A percentile compares a stretch with the other conserved stretches of the same genome.
phyloP scores from a whole-genome alignment of 2,797 vertebrate genomes.

The Acrossocheilus wenchowensis region DNA sequence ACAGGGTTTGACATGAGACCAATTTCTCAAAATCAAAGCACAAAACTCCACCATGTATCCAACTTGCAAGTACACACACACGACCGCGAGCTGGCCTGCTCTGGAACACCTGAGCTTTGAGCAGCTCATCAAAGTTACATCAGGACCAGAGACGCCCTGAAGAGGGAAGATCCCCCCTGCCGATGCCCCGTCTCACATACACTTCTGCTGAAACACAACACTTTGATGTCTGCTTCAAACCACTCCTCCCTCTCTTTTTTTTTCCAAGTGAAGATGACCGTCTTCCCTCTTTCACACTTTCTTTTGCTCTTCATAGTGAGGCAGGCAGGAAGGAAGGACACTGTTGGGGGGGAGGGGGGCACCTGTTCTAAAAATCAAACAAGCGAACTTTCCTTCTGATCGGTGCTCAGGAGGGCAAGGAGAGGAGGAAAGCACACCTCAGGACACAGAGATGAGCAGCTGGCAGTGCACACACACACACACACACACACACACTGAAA shows the following conservation, averaged over 20 bases:
- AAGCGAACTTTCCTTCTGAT: constrained; percentile 43
- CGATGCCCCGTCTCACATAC: constrained; percentile 10
- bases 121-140: constrained; percentile 66
- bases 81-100: constrained; percentile 44
- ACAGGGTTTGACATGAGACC: background rate
- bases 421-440: constrained; percentile 46
- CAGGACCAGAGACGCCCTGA: constrained; percentile 54
- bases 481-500: constrained; percentile 2
- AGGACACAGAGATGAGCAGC: constrained; percentile 6
- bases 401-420: constrained; percentile 30
- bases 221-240: constrained; percentile 49
- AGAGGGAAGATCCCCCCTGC: constrained; percentile 34
- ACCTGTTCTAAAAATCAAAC: constrained; percentile 14
- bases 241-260: constrained; percentile 2
- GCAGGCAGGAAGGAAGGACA: constrained; percentile 30
- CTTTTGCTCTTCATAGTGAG: constrained; percentile 12
- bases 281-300: constrained; percentile 11
- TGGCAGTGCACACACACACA: background rate
- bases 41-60: constrained; percentile 29
- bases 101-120: constrained; percentile 37
- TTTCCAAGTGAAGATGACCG: background rate
- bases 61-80: constrained; percentile 28
- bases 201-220: constrained; percentile 3
- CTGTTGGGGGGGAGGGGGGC: background rate
- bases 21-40: constrained; percentile 16